Evolutionary conservation across 2,888 invertebrate species (phyloP).

Genomic region (Lacanobia oleracea): DNA sequence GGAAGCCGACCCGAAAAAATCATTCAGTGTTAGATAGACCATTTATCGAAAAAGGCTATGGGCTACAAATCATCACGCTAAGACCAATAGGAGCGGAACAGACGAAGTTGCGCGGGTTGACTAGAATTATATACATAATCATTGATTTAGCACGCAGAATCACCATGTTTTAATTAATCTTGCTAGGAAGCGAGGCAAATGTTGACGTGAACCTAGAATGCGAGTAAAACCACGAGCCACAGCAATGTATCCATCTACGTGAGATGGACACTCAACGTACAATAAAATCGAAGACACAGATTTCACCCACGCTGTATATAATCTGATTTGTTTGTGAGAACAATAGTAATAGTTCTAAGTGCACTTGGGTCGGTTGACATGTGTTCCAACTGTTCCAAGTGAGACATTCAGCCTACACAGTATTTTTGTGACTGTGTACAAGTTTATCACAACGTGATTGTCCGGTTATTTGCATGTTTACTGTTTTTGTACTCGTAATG

Average conservation of each 20-base stretch:
- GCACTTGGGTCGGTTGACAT: constrained; percentile 44
- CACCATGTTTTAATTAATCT: too few relatives aligned
- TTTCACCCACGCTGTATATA: constrained; percentile 72
- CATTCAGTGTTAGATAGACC: too few relatives aligned
- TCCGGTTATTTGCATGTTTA: constrained; percentile 37
- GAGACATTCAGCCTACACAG: constrained; percentile 58
- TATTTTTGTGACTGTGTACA: constrained; percentile 32
- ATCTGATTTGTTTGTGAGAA: constrained; percentile 47
- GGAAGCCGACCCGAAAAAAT: too few relatives aligned
- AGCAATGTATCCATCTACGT: constrained; percentile 38
- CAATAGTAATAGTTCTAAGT: constrained; percentile 64
- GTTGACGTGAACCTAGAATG: neutral
- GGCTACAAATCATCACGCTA: too few relatives aligned
- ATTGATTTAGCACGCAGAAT: too few relatives aligned
- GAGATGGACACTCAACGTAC: constrained; percentile 64
- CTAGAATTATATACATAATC: too few relatives aligned
- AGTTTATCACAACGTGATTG: constrained; percentile 11
- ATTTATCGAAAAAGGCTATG: too few relatives aligned
- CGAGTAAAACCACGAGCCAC: neutral
- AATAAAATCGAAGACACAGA: constrained; percentile 69
- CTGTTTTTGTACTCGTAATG: neutral
- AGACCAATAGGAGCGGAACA: too few relatives aligned
- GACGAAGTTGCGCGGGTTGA: too few relatives aligned
- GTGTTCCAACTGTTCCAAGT: constrained; percentile 35
- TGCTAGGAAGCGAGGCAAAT: neutral